A percentile compares a stretch with the other conserved stretches of the same genome.
Evolutionary conservation across 2,113 vertebrate species (phyloP).

Genomic region (Erinaceus europaeus): DNA sequence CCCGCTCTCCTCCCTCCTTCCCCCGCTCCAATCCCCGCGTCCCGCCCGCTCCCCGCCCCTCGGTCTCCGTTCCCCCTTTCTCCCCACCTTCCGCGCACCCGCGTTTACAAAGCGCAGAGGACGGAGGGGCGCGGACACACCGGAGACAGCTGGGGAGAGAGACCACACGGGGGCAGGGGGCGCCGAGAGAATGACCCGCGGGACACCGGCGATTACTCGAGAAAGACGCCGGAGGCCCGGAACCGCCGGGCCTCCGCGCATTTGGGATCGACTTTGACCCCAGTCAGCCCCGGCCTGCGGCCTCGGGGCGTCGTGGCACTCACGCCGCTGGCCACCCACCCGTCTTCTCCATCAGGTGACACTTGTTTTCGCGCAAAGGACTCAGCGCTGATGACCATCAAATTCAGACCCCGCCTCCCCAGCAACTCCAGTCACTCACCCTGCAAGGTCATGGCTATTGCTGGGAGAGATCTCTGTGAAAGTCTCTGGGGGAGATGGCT

Average conservation of each 20-base stretch:
- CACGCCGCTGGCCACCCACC: background rate
- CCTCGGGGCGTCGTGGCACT: background rate
- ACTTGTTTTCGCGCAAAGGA: background rate
- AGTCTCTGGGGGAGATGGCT: too few relatives aligned
- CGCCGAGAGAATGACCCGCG: background rate
- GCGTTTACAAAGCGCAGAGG: background rate
- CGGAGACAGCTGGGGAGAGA: background rate
- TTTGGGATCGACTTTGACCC: background rate
- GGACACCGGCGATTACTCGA: background rate
- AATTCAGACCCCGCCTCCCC: background rate
- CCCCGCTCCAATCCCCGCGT: slow-evolving; percentile 65
- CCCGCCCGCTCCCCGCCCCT: slow-evolving; percentile 47
- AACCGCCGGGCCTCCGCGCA: background rate
- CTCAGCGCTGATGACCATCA: background rate
- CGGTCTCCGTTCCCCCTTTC: background rate
- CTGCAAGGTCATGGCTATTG: too few relatives aligned
- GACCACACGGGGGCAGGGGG: background rate
- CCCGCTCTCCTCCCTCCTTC: slow-evolving; percentile 27
- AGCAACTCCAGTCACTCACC: background rate
- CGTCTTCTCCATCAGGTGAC: background rate
- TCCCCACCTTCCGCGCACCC: slow-evolving; percentile 6
- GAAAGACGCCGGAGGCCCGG: background rate
- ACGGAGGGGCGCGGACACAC: background rate
- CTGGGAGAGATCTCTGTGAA: too few relatives aligned
- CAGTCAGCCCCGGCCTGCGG: background rate